Base-by-base conservation (phyloP, 1,140 invertebrate species). In the Atta colombica region DNA sequence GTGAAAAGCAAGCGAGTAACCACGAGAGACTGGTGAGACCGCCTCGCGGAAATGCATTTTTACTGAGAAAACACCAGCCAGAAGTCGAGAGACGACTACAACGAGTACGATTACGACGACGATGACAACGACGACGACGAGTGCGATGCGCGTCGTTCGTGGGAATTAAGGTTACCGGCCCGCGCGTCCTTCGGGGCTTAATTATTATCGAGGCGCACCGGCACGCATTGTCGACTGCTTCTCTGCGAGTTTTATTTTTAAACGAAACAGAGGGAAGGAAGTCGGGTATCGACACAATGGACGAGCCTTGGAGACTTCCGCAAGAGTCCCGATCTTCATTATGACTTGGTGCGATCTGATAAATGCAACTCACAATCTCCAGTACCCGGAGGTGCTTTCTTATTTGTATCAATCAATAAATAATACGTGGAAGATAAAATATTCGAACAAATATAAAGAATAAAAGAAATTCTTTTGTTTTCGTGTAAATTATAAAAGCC, bases 81-180 rank as follows among this genome's bases (percentile, higher is more conserved):
- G 63, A 90, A 89, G 80, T 88, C 63, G 86, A 75, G 77, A 87
- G 7, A 66, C 16, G 18, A 66, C 39, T 14, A 75, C 35, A 4
- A 77, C 16, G 45, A n/a, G 18, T 18, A 35, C 51, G 6, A 75
- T 35, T 21, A 65, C 14, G 75, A 31, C 16, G 51, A 21, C 16
- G 28, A 74, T 35, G 16, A 25, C 14, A 63, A 45, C 10, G 51
- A 21, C n/a, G 28, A 72, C 49, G 39, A 39, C 16, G 53, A 16
- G 18, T 28, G 18, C 18, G 18, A 25, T 21, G 71, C 51, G 35
- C 51, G 39, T 16, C 10, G 68, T 63, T 88, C 90, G 90, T 91
- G 90, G 89, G 89, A 91, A 91, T 91, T 91, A 89, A 91, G 80
- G 90, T 89, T 91, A 85, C 87, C 89, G 82, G 81, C 63, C 66